Evolutionary conservation across 2,113 vertebrate genomes (phyloP).

Genomic region (Proterorhinus semilunaris): DNA sequence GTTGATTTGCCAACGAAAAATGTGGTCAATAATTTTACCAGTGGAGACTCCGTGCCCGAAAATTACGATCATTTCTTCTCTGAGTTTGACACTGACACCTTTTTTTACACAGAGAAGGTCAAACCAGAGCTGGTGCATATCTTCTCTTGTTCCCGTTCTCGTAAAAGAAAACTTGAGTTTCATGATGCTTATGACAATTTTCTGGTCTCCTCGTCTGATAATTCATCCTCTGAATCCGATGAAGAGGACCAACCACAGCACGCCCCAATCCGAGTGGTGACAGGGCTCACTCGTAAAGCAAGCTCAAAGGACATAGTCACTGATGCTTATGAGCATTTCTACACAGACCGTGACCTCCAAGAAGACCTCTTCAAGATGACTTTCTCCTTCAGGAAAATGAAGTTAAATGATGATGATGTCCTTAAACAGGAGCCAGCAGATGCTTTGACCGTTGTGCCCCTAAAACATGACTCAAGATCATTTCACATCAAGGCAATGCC

Average conservation of each 20-base stretch:
- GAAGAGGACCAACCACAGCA: slow-evolving; percentile 55
- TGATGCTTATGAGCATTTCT: slow-evolving; percentile 81
- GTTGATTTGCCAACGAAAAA: slow-evolving; percentile 32
- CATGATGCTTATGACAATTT: slow-evolving; percentile 90
- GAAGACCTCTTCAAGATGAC: slow-evolving; percentile 69
- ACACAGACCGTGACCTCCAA: slow-evolving; percentile 51
- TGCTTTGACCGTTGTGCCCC: slow-evolving; percentile 22
- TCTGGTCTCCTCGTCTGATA: slow-evolving; percentile 75
- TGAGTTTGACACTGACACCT: slow-evolving; percentile 73
- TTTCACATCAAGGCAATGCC: slow-evolving; percentile 17
- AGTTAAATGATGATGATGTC: slow-evolving; percentile 21
- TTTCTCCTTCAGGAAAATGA: slow-evolving; percentile 69
- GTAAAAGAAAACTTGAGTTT: slow-evolving; percentile 67
- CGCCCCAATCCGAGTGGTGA: slow-evolving; percentile 56
- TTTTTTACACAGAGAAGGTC: slow-evolving; percentile 49
- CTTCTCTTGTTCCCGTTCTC: slow-evolving; percentile 58
- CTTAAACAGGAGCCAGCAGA: slow-evolving; percentile 18
- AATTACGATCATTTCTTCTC: slow-evolving; percentile 88
- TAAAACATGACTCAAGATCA: slow-evolving; percentile 19
- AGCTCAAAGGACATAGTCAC: slow-evolving; percentile 7
- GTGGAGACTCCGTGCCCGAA: slow-evolving; percentile 80
- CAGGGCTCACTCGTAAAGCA: slow-evolving; percentile 34
- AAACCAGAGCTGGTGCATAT: slow-evolving; percentile 54
- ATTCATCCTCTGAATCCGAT: slow-evolving; percentile 53
- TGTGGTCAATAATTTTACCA: slow-evolving; percentile 5